A percentile compares a stretch with the other conserved stretches of the same genome.
Evolutionary conservation across 2,113 vertebrate genomes (phyloP).

Genomic region (Pampusana beccarii): DNA sequence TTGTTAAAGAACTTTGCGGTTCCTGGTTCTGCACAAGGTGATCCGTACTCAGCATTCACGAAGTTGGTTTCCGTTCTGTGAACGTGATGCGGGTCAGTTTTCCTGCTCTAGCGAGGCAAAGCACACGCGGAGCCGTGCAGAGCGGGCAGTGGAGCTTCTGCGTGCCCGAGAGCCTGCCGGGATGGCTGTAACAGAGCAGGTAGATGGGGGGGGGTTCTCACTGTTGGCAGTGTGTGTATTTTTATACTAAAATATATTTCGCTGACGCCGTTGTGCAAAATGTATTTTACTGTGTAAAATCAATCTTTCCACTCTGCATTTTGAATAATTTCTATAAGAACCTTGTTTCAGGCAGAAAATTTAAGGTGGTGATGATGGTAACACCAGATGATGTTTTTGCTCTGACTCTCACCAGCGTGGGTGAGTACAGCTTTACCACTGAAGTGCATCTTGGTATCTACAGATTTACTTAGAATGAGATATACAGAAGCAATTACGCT

Average conservation of each 20-base stretch:
- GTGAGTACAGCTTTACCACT: neutral
- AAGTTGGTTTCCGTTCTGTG: neutral
- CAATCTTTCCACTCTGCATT: neutral
- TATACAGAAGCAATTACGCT: neutral
- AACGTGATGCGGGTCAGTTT: neutral
- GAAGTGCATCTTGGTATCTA: neutral
- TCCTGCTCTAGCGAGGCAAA: neutral
- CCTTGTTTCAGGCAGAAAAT: neutral
- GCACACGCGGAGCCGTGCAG: neutral
- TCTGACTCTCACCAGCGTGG: neutral
- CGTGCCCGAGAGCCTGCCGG: neutral
- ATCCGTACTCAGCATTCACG: neutral
- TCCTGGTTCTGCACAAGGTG: neutral
- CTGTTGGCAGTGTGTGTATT: neutral
- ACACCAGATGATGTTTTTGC: neutral
- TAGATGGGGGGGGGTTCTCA: neutral
- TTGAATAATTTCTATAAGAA: neutral
- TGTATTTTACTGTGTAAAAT: neutral
- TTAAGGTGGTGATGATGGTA: neutral
- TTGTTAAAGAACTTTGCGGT: neutral
- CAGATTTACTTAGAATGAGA: neutral
- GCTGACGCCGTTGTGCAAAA: neutral
- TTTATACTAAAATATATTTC: neutral
- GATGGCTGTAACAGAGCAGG: too few relatives aligned
- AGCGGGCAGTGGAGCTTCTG: neutral